A percentile compares a stretch with the other conserved stretches of the same genome.
Conservation (phyloP, 2,797 vertebrate species). For the Etheostoma perlongum region DNA sequence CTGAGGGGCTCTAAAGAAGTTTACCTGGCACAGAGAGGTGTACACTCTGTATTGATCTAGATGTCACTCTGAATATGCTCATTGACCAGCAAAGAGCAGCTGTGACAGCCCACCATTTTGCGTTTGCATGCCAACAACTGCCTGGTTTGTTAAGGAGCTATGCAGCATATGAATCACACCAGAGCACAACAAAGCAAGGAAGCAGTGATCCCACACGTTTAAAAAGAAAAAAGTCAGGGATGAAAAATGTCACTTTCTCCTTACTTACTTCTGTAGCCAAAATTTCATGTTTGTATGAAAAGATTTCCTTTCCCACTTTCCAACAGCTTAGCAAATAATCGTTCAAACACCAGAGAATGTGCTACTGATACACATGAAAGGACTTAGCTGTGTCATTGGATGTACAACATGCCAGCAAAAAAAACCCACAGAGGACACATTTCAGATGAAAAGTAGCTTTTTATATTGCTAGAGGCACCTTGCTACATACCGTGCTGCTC, state of each 20-base stretch:
- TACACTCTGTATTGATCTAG: conserved; percentile 7
- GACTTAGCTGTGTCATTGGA: conserved; percentile 61
- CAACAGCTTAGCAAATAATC: conserved; percentile 56
- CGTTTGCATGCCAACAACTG: conserved; percentile 33
- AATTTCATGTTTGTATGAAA: conserved; percentile 40
- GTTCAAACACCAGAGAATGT: conserved; percentile 52
- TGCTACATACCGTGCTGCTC: conserved; percentile 47
- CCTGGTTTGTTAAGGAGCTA: conserved; percentile 37
- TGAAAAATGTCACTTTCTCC: background rate
- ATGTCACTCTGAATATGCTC: conserved; percentile 22
- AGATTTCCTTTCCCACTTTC: conserved; percentile 31
- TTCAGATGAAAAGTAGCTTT: conserved; percentile 61
- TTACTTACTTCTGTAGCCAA: conserved; percentile 26
- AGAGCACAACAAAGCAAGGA: conserved; percentile 42
- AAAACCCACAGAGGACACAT: conserved; percentile 34
- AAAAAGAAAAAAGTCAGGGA: background rate
- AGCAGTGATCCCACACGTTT: conserved; percentile 40
- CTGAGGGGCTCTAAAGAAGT: background rate
- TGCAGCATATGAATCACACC: conserved; percentile 47
- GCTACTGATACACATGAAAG: conserved; percentile 20
- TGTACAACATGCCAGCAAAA: conserved; percentile 55
- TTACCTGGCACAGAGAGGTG: background rate
- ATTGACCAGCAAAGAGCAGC: conserved; percentile 12
- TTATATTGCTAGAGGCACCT: conserved; percentile 57
- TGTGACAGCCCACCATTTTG: conserved; percentile 32